Base-by-base conservation (phyloP, 2,113 vertebrate genomes). In the Machaerirhynchus nigripectus region DNA sequence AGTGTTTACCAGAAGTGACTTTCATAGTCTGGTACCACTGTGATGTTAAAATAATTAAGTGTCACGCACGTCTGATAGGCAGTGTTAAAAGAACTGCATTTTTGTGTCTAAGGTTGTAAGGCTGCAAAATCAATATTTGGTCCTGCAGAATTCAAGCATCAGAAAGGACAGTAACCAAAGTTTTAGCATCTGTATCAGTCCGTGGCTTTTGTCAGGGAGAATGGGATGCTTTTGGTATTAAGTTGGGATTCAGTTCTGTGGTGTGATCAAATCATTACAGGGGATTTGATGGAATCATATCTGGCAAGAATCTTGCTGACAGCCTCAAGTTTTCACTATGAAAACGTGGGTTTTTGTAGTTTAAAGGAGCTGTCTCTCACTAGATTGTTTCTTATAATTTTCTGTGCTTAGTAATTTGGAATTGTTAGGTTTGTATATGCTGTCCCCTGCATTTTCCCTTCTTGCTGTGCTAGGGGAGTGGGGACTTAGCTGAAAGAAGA, bases 21-120 rank as follows among this genome's bases (percentile, higher is more conserved):
- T 82, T 73, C 40, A 31, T 52, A 42, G 50, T 61, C 18, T 47
- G n/a, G 11, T 49, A 21, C 18, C 0, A 0, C 0, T 55, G 2
- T 10, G 28, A 33, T 42, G 47, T 30, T 52, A 26, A 57, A 57
- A 33, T 28, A 68, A 28, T 23, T 30, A 33, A 30, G 19, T 15
- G 13, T 78, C 30, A 68, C 61, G 39, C 17, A 47, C 20, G 40
- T 35, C 24, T 75, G 39, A 33, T 15, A 17, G 0, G 7, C 4
- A 21, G 1, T 10, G 7, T 57, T 57, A 13, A 47, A 60, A 93
- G 42, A 92, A 35, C 3, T 56, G 24, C 8, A 21, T 9, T 69
- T 84, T 23, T 44, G n/a, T 90, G 14, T 21, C 33, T 86, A 4
- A 68, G 24, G 11, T 16, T 84, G 17, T 44, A 39, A 69, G 18